Evolutionary conservation across 2,888 invertebrate species (phyloP), one percentile per base, ranked within the genome.

Genomic region (Hedychridium roseum): DNA sequence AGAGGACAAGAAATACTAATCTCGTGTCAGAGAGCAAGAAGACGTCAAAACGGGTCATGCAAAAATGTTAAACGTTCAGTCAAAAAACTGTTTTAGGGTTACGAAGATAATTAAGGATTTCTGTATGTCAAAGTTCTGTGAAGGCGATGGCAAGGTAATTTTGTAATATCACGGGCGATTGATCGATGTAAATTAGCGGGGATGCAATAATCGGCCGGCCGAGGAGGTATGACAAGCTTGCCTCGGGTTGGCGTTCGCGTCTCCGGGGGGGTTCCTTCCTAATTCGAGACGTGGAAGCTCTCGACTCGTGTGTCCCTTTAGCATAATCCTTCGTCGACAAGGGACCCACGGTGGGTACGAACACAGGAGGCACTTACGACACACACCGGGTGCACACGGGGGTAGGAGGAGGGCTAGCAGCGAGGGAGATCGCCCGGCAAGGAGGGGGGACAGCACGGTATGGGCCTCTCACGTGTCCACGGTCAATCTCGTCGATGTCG

Each of bases 241-340:
- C 23, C 52, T 59, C 53, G 50, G 45, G 54, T 53, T 52, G 53
- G 50, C 50, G 55, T 40, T 14, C 37, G 46, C 54, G 48, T 52
- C 54, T 48, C 50, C 48, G 45, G 45, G 47, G n/a, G n/a, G 43
- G 51, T 50, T 45, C 60, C 62, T 64, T 67, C 65, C 64, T 64
- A 64, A 68, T 68, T 69, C 67, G 63, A 68, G 64, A 68, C 55
- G 60, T 66, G 58, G 61, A 64, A 56, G 60, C 63, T 51, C 60
- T 58, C 41, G 12, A 9, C 48, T 51, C 59, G 65, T 65, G 64
- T 66, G 64, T 70, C 68, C 66, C 60, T 71, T 76, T 74, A 74
- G 71, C 74, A 76, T 76, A 74, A 76, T 74, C 73, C 68, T 49
- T 42, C 50, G 64, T 60, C 62, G 65, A 73, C 74, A 70, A 66